Base-by-base conservation (phyloP, 1,140 invertebrate species). In the Drosophila rhopaloa region DNA sequence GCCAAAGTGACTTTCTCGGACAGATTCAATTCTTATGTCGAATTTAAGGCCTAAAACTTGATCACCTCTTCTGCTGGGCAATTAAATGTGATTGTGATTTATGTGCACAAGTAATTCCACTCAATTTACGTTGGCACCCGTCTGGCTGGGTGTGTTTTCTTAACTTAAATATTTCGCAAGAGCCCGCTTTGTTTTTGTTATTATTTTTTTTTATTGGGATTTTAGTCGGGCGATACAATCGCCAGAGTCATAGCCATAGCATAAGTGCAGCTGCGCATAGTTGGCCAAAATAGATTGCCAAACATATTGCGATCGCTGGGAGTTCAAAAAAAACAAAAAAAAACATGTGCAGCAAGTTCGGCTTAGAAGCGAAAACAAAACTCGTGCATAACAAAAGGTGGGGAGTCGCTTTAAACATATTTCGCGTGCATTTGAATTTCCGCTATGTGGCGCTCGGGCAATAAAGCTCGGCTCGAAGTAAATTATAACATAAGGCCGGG, bases 381-480 rank as follows among this genome's bases (percentile, higher is more conserved):
- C 62, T 76, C 63, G 82, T 79, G 81, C 66, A 78, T 66, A 82
- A 76, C 83, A 86, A 88, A 84, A 76, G 82, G 41, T 41, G 72
- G n/a, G n/a, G 76, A 29, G 32, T 16, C 41, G 40, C 50, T 79
- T 62, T 80, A 47, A 80, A 89, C 81, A 84, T 88, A 84, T 88
- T 89, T 88, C 70, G 80, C 79, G 73, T 84, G 84, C 80, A 88
- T 88, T 88, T 88, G 80, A 88, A 89, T 88, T 88, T 88, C 84
- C 84, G 84, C 84, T 88, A 88, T 89, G 74, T 78, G 76, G 66
- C 79, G 66, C 71, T 68, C 70, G 67, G 76, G 83, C 85, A 86
- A 86, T 86, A 86, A 86, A 86, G 83, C 83, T 89, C 70, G 74
- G 29, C 66, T 44, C 62, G 38, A 80, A 83, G 57, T 89, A 88